Percentiles rank a stretch among this genome's conserved stretches.
These are phyloP conservation scores for Takifugu flavidus DNA, from an alignment of 2,113 vertebrate species.

Conservation along the genomic window DNA sequence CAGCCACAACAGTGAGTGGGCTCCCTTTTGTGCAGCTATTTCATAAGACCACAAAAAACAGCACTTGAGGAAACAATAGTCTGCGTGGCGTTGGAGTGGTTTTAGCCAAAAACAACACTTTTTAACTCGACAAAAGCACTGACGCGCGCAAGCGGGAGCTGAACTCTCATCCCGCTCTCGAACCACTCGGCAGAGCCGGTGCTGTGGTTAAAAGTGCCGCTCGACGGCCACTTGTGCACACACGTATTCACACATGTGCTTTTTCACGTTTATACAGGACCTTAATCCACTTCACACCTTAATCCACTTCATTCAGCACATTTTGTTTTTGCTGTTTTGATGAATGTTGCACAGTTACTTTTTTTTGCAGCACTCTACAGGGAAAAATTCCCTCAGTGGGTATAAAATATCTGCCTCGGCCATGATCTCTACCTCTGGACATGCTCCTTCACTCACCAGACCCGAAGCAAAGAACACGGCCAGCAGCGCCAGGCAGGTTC, in stretches of 20 bases:
- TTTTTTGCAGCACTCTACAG: no score
- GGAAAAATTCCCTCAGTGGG: no score
- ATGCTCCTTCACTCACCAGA: constrained; percentile 77
- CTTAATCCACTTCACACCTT: no score
- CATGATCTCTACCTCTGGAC: background rate
- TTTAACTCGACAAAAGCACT: constrained; percentile 53
- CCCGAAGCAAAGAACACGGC: constrained; percentile 94
- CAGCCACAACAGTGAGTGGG: constrained; percentile 37
- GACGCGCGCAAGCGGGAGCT: constrained; percentile 49
- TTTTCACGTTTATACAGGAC: no score
- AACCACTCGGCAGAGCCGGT: constrained; percentile 37
- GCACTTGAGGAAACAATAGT: constrained; percentile 53
- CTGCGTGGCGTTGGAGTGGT: constrained; percentile 50
- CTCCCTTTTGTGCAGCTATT: constrained; percentile 39
- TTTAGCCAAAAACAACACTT: constrained; percentile 61
- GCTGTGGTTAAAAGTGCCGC: constrained; percentile 39
- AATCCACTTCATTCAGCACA: no score
- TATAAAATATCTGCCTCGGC: no score
- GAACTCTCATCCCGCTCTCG: constrained; percentile 42
- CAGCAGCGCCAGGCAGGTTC: constrained; percentile 91
- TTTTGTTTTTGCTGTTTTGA: no score
- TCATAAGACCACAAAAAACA: constrained; percentile 45
- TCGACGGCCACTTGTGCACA: constrained; percentile 41
- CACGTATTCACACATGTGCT: constrained; percentile 18
- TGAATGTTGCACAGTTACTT: no score